Evolutionary conservation across 2,113 vertebrate genomes (phyloP).

Genomic region (Lophura nycthemera): DNA sequence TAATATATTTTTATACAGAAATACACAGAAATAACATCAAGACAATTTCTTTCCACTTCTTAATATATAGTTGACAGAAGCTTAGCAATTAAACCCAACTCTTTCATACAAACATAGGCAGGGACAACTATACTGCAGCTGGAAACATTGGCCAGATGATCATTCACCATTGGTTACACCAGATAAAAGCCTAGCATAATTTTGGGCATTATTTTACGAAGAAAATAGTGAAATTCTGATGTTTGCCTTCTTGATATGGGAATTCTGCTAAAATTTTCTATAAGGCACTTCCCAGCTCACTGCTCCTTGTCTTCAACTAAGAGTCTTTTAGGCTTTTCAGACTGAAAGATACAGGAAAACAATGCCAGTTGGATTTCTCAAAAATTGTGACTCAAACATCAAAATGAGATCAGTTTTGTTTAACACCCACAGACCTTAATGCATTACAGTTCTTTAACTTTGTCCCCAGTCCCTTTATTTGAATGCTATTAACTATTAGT

Average conservation of each 20-base stretch:
- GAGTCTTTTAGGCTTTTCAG: neutral
- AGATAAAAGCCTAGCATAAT: neutral
- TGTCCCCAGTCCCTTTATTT: neutral
- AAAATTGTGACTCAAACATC: neutral
- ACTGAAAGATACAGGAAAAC: neutral
- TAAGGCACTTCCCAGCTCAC: conserved; percentile 18
- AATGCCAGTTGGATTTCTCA: neutral
- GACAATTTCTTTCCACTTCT: conserved; percentile 11
- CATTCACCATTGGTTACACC: neutral
- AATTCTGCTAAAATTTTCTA: neutral
- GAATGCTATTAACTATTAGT: neutral
- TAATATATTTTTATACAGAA: conserved; percentile 36
- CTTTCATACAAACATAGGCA: neutral
- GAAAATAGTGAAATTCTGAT: neutral
- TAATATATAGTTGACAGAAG: neutral
- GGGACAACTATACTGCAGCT: neutral
- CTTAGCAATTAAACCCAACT: neutral
- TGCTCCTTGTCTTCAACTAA: neutral
- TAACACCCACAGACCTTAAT: neutral
- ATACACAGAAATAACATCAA: conserved; percentile 22
- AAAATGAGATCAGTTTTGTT: neutral
- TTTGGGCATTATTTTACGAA: neutral
- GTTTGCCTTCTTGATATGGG: neutral
- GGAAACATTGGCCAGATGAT: neutral
- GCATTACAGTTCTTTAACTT: neutral